Base-by-base conservation (phyloP, 2,888 invertebrate genomes). In the Dolichopus griseipennis region DNA sequence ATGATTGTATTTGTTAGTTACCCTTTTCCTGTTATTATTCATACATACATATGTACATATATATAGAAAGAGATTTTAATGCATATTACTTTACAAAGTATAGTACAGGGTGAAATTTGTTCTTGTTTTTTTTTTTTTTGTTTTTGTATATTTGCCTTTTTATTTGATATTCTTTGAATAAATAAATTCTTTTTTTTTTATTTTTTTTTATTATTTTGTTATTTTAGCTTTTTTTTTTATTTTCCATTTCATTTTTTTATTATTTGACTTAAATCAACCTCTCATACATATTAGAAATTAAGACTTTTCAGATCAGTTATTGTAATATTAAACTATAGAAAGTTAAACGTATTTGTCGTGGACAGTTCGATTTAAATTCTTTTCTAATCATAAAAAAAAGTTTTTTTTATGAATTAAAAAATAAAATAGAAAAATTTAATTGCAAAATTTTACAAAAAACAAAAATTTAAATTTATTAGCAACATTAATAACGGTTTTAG, bases 281-380 rank as follows among this genome's bases (percentile, higher is more conserved):
- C 27, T n/a, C 52, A 52, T 52, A 52, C 18, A 52, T 37, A 37
- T 5, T 52, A 52, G 52, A 52, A 52, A 18, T 15, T 18, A 52
- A 52, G 52, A 15, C 52, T 52, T 52, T 52, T 52, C 52, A 52
- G 52, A 52, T 52, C 52, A n/a, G 52, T 52, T 52, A 52, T 52
- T 18, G 6, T 12, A 7, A 18, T 52, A 52, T 7, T 18, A 52
- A 52, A 52, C 12, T 52, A 52, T 52, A 52, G 52, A 52, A 52
- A 52, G 52, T 52, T 52, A 12, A 52, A 18, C n/a, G n/a, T 52
- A 18, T 52, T 52, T 15, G 52, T 52, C 52, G 52, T 52, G 52
- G 15, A 52, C n/a, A 52, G 52, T 52, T 52, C 52, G 8, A 6
- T 52, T 27, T 27, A 27, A n/a, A 27, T 27, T 27, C 5, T 27